Conservation (phyloP, 1,140 invertebrate species). For the Micrasema longulum region DNA sequence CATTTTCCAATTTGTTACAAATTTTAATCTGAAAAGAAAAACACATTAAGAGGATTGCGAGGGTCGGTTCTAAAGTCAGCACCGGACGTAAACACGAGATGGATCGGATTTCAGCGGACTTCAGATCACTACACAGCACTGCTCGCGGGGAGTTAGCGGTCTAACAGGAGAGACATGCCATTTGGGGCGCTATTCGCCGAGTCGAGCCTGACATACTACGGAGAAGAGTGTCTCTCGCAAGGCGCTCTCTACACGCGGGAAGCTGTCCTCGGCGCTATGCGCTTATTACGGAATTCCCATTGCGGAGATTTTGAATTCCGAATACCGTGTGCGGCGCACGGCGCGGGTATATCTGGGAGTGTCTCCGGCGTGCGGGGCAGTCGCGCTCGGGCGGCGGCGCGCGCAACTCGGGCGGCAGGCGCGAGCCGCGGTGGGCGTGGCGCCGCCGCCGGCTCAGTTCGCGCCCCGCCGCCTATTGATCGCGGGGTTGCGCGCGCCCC, state of each 20-base stretch:
- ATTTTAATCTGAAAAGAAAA: constrained; percentile 3
- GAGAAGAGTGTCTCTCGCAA: neutral
- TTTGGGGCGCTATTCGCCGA: too few species aligned
- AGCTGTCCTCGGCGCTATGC: neutral
- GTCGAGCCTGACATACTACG: too few species aligned
- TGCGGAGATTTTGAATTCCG: constrained; percentile 18
- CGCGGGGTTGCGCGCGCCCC: constrained; percentile 43
- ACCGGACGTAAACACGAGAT: neutral
- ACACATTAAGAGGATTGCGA: neutral
- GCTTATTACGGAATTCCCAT: constrained; percentile 30
- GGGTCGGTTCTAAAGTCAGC: neutral
- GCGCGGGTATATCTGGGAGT: constrained; percentile 34
- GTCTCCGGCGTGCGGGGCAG: constrained; percentile 27
- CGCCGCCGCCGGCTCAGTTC: constrained; percentile 42
- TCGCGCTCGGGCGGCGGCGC: constrained; percentile 12
- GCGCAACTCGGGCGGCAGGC: constrained; percentile 22
- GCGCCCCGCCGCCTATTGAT: constrained; percentile 44
- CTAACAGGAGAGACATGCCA: too few species aligned
- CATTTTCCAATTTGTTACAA: neutral
- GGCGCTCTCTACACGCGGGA: neutral
- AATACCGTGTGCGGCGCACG: constrained; percentile 26
- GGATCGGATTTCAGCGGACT: neutral
- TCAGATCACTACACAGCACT: constrained; percentile 14
- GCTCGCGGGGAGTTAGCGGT: neutral
- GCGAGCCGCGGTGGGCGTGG: constrained; percentile 51